phyloP scores from a whole-genome alignment of 2,113 vertebrate genomes.

The Semnopithecus entellus region DNA sequence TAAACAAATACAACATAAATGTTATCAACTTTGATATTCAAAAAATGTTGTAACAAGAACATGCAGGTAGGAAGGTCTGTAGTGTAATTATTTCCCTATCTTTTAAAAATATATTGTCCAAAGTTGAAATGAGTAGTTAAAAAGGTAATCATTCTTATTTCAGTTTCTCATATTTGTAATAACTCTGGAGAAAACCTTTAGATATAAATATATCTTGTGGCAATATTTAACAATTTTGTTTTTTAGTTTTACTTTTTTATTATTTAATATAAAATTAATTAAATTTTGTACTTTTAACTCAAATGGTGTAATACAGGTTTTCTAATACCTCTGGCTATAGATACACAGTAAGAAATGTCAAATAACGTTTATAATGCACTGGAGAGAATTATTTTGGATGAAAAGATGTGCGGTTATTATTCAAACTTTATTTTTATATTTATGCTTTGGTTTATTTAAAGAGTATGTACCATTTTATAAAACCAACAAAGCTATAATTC shows the following conservation, averaged over 20 bases:
- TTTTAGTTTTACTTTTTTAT: constrained; percentile 19
- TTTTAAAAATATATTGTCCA: not conserved
- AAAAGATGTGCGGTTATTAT: not conserved
- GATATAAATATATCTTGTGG: not conserved
- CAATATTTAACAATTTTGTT: not conserved
- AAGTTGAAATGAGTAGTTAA: not conserved
- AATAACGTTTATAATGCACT: constrained; percentile 25
- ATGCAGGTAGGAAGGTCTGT: not conserved
- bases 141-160: not conserved
- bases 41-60: not conserved
- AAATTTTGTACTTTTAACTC: constrained; percentile 34
- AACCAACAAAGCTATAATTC: constrained; percentile 43
- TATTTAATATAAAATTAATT: constrained; percentile 28
- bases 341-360: not conserved
- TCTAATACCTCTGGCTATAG: not conserved
- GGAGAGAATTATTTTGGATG: constrained; percentile 20
- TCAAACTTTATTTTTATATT: constrained; percentile 45
- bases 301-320: not conserved
- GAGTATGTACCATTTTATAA: constrained; percentile 44
- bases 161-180: not conserved
- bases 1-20: not conserved
- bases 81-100: not conserved
- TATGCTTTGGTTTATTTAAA: constrained; percentile 39
- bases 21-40: not conserved
- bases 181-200: not conserved